phyloP scores from a whole-genome alignment of 2,888 invertebrate species.

The Coecobrya sp. region DNA sequence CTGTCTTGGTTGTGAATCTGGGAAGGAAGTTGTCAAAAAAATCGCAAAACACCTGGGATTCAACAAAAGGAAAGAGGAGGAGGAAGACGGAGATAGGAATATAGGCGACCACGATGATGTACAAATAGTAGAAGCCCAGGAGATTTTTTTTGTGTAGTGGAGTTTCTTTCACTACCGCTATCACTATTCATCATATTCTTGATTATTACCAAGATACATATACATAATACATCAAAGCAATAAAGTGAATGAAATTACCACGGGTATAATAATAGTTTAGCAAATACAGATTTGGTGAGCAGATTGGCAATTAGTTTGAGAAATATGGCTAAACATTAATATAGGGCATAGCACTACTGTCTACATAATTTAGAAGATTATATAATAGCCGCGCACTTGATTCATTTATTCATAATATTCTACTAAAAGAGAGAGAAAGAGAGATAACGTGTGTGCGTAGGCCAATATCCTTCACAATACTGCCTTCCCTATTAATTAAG shows the following conservation, averaged over 20 bases:
- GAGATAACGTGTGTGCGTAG: neutral
- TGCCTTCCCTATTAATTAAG: constrained; percentile 7
- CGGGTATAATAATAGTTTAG: neutral
- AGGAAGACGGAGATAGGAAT: neutral
- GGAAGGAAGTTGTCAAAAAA: constrained; percentile 49
- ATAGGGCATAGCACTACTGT: neutral
- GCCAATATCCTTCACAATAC: constrained; percentile 9
- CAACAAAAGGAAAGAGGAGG: neutral
- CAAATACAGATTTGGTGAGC: neutral
- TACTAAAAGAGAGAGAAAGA: neutral
- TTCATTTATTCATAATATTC: neutral
- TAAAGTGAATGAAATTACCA: constrained; percentile 25
- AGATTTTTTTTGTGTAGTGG: constrained; percentile 8
- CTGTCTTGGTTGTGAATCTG: constrained; percentile 20
- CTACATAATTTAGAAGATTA: neutral
- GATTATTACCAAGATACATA: neutral
- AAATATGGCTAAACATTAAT: neutral
- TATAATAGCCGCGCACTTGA: neutral
- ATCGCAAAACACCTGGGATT: constrained; percentile 53
- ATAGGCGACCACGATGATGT: neutral
- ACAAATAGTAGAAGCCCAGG: neutral
- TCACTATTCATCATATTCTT: neutral
- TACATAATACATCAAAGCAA: constrained; percentile 15
- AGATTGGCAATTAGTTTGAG: neutral
- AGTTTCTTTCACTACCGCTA: neutral